A percentile compares a stretch with the other conserved stretches of the same genome.
Evolutionary conservation across 2,113 vertebrate species (phyloP).

Genomic region (Corythornis madagascariensis): DNA sequence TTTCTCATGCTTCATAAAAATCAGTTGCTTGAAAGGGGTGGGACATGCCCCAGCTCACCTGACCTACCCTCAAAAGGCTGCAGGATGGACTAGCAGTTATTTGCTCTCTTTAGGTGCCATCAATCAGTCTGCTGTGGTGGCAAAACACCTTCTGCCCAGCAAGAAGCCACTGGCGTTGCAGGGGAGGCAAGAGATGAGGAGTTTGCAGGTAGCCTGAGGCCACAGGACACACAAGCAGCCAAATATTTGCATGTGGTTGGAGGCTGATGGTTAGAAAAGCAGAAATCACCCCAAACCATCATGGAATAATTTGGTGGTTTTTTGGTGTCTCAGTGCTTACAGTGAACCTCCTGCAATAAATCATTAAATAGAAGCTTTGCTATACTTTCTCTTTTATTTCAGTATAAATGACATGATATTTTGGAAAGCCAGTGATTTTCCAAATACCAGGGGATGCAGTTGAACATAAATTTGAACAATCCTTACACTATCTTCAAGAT

Average conservation of each 20-base stretch:
- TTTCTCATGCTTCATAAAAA: neutral
- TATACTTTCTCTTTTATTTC: neutral
- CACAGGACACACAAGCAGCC: neutral
- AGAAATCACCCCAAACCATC: neutral
- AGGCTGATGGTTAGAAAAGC: neutral
- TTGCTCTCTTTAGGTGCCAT: neutral
- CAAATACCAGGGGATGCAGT: neutral
- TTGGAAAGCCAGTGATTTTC: neutral
- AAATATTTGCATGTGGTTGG: neutral
- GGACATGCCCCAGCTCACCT: fast-evolving
- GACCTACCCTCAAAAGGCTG: neutral
- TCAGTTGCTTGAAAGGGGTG: neutral
- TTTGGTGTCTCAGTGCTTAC: neutral
- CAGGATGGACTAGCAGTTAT: fast-evolving
- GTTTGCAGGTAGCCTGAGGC: neutral
- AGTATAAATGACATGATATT: neutral
- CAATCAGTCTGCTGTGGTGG: neutral
- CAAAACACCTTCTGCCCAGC: neutral
- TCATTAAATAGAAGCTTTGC: neutral
- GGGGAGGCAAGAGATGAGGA: neutral
- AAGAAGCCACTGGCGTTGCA: neutral
- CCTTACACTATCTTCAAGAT: neutral
- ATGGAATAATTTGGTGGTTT: neutral
- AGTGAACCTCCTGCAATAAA: neutral
- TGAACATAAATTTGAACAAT: neutral